Percentiles rank a stretch among this genome's conserved stretches.
phyloP scores from a whole-genome alignment of 2,113 vertebrate species.

The Cavia porcellus region DNA sequence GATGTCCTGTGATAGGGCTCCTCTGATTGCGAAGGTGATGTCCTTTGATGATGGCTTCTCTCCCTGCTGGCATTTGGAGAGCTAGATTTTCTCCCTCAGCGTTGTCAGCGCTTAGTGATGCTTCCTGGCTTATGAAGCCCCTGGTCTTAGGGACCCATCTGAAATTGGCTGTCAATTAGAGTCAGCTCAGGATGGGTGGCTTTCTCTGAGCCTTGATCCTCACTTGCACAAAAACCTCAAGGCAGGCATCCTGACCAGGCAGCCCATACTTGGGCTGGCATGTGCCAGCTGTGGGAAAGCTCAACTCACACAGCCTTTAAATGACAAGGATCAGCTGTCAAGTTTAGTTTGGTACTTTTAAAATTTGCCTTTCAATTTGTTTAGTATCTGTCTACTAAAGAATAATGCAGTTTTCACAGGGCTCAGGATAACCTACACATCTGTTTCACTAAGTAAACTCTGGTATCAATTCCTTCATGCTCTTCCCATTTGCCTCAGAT shows the following conservation, averaged over 20 bases:
- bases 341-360: conserved; percentile 39
- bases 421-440: background rate
- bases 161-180: background rate
- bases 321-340: background rate
- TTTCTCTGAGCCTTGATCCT: background rate
- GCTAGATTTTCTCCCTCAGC: background rate
- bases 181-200: background rate
- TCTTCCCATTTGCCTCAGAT: background rate
- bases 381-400: background rate
- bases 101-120: conserved; percentile 6
- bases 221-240: background rate
- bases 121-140: background rate
- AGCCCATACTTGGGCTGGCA: background rate
- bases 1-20: background rate
- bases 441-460: background rate
- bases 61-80: conserved; percentile 5
- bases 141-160: background rate
- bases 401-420: background rate
- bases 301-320: background rate
- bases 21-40: conserved; percentile 35
- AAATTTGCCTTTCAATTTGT: conserved; percentile 32
- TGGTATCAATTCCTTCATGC: background rate
- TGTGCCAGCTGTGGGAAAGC: background rate
- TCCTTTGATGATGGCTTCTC: conserved; percentile 20
- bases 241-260: background rate